These are phyloP conservation scores for Notarius lentiginosus DNA, from an alignment of 2,113 vertebrate species.

Conservation along the genomic window DNA sequence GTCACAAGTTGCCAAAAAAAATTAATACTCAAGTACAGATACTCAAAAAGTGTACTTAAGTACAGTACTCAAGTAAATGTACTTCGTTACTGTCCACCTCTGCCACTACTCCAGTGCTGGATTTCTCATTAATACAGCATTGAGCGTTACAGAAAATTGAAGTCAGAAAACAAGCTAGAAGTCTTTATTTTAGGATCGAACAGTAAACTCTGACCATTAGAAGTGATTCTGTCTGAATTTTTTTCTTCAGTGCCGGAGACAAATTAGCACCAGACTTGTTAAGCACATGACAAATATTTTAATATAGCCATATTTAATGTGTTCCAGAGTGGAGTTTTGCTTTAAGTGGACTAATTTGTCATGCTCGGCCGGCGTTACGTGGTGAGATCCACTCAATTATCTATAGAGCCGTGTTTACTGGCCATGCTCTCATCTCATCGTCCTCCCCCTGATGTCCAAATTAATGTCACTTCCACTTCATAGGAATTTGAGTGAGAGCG, in stretches of 20 bases:
- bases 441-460: background rate
- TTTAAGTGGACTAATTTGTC: slow-evolving; percentile 25
- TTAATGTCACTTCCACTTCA: background rate
- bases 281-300: background rate
- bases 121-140: background rate
- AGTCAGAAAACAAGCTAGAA: background rate
- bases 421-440: background rate
- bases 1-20: too few relatives aligned
- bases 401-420: background rate
- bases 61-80: too few relatives aligned
- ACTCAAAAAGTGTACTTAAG: too few relatives aligned
- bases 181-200: background rate
- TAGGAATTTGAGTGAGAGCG: background rate
- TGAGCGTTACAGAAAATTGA: background rate
- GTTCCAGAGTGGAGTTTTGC: background rate
- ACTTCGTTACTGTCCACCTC: too few relatives aligned
- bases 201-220: background rate
- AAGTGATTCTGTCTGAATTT: background rate
- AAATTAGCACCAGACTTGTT: background rate
- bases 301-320: background rate
- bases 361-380: background rate
- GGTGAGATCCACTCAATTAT: background rate
- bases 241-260: background rate
- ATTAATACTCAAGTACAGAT: too few relatives aligned
- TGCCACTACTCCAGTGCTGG: background rate